These are phyloP conservation scores for Champsocephalus gunnari DNA, from an alignment of 2,797 vertebrate species.

Conservation along the genomic window DNA sequence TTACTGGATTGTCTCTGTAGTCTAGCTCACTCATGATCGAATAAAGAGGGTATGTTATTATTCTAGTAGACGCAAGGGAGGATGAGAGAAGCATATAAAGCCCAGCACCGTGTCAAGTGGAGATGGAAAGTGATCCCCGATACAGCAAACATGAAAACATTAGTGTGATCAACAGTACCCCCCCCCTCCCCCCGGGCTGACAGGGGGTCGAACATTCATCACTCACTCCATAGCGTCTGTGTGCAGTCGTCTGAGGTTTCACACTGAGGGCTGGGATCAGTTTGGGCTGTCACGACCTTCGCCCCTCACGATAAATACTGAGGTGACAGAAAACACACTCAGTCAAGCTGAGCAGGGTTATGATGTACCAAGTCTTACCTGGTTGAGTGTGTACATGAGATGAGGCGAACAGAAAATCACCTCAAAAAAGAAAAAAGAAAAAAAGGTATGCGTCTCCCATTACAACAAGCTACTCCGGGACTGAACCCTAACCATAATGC, in stretches of 20 bases:
- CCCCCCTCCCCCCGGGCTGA: slow-evolving; percentile 22
- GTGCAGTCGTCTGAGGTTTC: slow-evolving; percentile 80
- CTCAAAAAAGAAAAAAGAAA: not conserved
- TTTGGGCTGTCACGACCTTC: slow-evolving; percentile 81
- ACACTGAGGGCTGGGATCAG: slow-evolving; percentile 78
- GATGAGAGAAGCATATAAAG: not conserved
- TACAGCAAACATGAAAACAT: slow-evolving; percentile 60
- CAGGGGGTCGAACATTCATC: slow-evolving; percentile 65
- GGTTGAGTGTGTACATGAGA: slow-evolving; percentile 51
- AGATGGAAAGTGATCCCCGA: slow-evolving; percentile 9
- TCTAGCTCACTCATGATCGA: not conserved
- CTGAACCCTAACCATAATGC: not conserved
- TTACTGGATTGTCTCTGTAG: not conserved
- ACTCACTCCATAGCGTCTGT: slow-evolving; percentile 86
- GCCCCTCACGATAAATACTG: slow-evolving; percentile 82
- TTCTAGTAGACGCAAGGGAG: not conserved
- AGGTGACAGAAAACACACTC: slow-evolving; percentile 85
- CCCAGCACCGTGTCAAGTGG: slow-evolving; percentile 10
- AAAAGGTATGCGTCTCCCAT: not conserved
- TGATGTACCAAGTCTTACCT: slow-evolving; percentile 72
- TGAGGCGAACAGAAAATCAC: slow-evolving; percentile 21
- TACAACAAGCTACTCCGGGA: not conserved
- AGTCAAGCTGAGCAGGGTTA: slow-evolving; percentile 80
- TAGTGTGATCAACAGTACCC: slow-evolving; percentile 48
- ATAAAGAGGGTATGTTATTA: not conserved